A percentile compares a stretch with the other conserved stretches of the same genome.
phyloP scores from a whole-genome alignment of 2,888 invertebrate genomes.

The Hypena proboscidalis region DNA sequence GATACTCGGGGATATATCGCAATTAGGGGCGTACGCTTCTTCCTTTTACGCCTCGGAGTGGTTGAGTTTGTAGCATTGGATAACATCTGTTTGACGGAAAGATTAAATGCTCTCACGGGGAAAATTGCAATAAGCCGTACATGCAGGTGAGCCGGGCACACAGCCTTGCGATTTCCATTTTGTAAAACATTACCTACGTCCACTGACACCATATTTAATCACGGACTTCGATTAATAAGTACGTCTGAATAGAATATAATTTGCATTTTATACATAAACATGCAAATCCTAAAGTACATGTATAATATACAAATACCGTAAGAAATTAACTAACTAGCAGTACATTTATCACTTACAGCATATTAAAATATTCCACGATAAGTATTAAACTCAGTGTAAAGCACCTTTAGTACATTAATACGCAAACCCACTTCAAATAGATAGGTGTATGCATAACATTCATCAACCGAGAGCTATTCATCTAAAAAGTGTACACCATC shows the following conservation, averaged over 20 bases:
- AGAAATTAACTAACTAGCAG: not conserved
- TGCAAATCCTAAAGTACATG: constrained; percentile 20
- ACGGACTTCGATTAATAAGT: constrained; percentile 51
- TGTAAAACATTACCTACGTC: constrained; percentile 38
- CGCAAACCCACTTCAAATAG: not conserved
- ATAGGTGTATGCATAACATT: not conserved
- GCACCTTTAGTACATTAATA: not conserved
- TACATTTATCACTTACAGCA: not conserved
- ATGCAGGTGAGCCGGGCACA: constrained; percentile 22
- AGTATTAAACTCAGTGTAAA: not conserved
- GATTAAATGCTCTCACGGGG: constrained; percentile 65
- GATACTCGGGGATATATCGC: constrained; percentile 79
- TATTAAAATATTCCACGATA: not conserved
- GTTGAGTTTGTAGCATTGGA: constrained; percentile 65
- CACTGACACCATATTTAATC: constrained; percentile 49
- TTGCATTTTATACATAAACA: constrained; percentile 54
- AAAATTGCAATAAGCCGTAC: constrained; percentile 54
- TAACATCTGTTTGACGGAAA: constrained; percentile 76
- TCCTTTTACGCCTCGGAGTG: constrained; percentile 74
- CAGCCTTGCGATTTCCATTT: constrained; percentile 47
- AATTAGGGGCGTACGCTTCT: constrained; percentile 79
- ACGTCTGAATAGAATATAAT: constrained; percentile 43
- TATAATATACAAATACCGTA: constrained; percentile 3
- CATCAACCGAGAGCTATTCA: no score
- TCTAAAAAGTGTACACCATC: not conserved